phyloP scores from a whole-genome alignment of 2,113 vertebrate species.

The Garra rufa region DNA sequence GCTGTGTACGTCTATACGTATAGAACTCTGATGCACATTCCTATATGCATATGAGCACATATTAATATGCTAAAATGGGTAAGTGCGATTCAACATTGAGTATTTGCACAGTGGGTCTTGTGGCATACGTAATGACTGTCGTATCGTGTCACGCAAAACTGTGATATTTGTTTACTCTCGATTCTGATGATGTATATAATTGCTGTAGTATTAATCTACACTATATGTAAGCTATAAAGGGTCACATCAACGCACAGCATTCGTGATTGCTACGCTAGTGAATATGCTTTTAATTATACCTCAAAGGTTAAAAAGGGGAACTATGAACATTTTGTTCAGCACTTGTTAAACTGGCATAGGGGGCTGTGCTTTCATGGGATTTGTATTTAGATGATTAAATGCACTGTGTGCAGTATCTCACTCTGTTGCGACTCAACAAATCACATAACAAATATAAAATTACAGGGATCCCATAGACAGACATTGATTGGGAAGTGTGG shows the following conservation, averaged over 20 bases:
- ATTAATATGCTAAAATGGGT: neutral
- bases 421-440: neutral
- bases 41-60: neutral
- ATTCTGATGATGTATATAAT: neutral
- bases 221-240: neutral
- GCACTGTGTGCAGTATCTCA: neutral
- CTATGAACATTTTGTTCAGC: neutral
- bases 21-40: constrained; percentile 1
- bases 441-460: neutral
- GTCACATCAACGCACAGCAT: neutral
- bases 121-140: neutral
- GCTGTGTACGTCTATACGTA: neutral
- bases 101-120: neutral
- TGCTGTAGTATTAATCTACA: neutral
- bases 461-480: neutral
- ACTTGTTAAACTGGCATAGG: neutral
- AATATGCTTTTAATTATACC: neutral
- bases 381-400: neutral
- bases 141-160: neutral
- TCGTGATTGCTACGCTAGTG: neutral
- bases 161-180: neutral
- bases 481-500: neutral
- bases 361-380: neutral
- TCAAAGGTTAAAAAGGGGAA: neutral
- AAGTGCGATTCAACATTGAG: neutral